phyloP scores from a whole-genome alignment of 2,888 invertebrate genomes.

The Coronaproctus castanopsis region DNA sequence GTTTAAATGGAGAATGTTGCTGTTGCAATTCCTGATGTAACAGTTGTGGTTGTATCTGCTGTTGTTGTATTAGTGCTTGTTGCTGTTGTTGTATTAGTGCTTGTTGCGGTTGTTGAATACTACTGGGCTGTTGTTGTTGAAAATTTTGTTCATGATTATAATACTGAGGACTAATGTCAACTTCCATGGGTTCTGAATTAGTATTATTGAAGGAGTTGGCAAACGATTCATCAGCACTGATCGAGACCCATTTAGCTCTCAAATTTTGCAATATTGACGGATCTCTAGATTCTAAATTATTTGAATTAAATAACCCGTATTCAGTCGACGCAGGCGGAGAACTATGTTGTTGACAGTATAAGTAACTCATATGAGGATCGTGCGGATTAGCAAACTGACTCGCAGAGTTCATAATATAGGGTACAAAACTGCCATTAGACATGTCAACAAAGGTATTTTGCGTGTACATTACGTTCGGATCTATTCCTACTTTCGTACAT shows the following conservation, averaged over 20 bases:
- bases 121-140: neutral
- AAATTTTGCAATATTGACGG: neutral
- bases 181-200: neutral
- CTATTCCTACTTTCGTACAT: neutral
- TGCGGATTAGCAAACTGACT: constrained; percentile 10
- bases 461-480: constrained; percentile 6
- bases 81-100: neutral
- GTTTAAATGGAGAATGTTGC: no score
- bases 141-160: neutral
- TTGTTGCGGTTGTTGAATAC: neutral
- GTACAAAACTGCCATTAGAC: constrained; percentile 6
- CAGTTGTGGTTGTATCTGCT: neutral
- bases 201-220: neutral
- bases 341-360: constrained; percentile 21
- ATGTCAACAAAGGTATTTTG: constrained; percentile 9
- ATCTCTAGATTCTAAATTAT: constrained; percentile 18
- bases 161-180: constrained; percentile 32
- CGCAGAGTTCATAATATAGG: constrained; percentile 7
- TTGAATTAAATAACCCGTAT: constrained; percentile 25
- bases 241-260: neutral
- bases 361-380: constrained; percentile 17
- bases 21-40: no score
- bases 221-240: neutral
- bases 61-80: neutral
- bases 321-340: constrained; percentile 21